Base-by-base conservation (phyloP, 2,888 invertebrate genomes). In the Ametastegia equiseti region DNA sequence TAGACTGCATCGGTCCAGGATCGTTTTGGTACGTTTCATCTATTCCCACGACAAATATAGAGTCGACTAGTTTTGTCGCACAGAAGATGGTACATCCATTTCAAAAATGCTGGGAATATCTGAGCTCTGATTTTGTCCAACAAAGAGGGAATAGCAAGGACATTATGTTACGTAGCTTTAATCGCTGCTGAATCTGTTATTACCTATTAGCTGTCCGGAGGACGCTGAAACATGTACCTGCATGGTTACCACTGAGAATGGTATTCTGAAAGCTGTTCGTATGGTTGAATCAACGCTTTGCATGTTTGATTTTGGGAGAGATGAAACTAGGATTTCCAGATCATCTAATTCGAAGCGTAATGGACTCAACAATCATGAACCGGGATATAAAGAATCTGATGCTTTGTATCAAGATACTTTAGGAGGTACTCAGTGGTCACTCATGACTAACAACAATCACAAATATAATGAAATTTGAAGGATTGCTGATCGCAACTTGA, bases 1-100 rank as follows among this genome's bases (percentile, higher is more conserved):
- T 91, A 65, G 92, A 92, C 84, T 92, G 92, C 78, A 87, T 92
- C 69, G 92, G 92, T 23, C 92, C 92, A 30, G 92, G 92, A 85
- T 90, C 91, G 45, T 90, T 89, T 83, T 92, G 92, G 92, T 92
- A 89, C 83, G 85, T 67, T 50, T 57, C 19, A 57, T n/a, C 23
- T n/a, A 42, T 50, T 73, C 57, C n/a, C n/a, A 54, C 54, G 19
- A 19, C 54, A 15, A 6, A 50, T n/a, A n/a, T n/a, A n/a, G n/a
- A n/a, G n/a, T n/a, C n/a, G n/a, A n/a, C n/a, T n/a, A n/a, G n/a
- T n/a, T n/a, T n/a, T n/a, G n/a, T n/a, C n/a, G n/a, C n/a, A n/a
- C n/a, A n/a, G n/a, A n/a, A n/a, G n/a, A n/a, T n/a, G n/a, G n/a
- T n/a, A 54, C 11, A 54, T 54, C 54, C 7, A 19, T 54, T 23